phyloP scores from a whole-genome alignment of 64 coral and sea anemone species.

The Dendronephthya gigantea region DNA sequence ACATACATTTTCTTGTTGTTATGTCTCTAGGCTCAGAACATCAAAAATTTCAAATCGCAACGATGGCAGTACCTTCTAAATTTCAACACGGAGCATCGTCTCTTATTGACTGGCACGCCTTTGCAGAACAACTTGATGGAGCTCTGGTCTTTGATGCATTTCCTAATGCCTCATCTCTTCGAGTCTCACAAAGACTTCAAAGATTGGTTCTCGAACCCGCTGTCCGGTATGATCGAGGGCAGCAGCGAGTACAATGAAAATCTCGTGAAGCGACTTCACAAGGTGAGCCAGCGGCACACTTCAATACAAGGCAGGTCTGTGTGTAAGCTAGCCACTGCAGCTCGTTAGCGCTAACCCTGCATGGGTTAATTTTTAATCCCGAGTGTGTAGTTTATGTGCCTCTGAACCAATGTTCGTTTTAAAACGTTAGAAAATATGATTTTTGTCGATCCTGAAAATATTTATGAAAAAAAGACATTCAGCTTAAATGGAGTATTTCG shows the following conservation, averaged over 20 bases:
- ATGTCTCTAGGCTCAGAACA: constrained; percentile 76
- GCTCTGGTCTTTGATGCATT: constrained; percentile 97
- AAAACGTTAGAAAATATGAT: too few relatives aligned
- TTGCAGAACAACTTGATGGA: constrained; percentile 98
- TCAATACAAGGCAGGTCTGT: too few relatives aligned
- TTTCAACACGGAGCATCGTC: constrained; percentile 84
- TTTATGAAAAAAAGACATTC: too few relatives aligned
- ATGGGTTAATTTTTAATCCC: too few relatives aligned
- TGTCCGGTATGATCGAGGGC: constrained; percentile 97
- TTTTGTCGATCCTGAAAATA: too few relatives aligned
- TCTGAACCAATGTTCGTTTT: too few relatives aligned
- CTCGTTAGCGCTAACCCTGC: too few relatives aligned
- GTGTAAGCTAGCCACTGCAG: too few relatives aligned
- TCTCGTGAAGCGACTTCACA: constrained; percentile 86
- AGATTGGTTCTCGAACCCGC: constrained; percentile 94
- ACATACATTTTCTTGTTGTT: neutral
- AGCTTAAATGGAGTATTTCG: too few relatives aligned
- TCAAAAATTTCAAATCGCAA: constrained; percentile 99
- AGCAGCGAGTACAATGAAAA: constrained; percentile 96
- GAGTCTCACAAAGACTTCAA: constrained; percentile 98
- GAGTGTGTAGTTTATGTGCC: too few relatives aligned
- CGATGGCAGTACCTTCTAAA: constrained; percentile 95
- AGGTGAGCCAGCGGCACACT: constrained; percentile 26
- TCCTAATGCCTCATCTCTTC: constrained; percentile 96
- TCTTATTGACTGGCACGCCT: constrained; percentile 84